Base-by-base conservation (phyloP, 35 echinoderm and acorn worm genomes). In the Acanthaster planci region DNA sequence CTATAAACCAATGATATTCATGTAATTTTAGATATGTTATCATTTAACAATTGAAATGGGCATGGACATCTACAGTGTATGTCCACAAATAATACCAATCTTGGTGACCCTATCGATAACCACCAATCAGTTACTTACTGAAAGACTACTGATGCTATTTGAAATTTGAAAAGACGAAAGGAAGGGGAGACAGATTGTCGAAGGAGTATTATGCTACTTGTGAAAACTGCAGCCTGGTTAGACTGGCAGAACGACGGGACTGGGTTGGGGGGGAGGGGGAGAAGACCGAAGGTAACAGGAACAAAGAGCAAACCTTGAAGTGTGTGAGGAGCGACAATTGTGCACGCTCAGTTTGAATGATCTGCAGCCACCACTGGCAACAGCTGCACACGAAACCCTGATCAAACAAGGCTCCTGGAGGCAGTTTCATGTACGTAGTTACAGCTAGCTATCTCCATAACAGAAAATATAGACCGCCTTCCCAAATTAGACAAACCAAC, bases 251-350 rank as follows among this genome's bases (percentile, higher is more conserved):
- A 10, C 42, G 42, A 47, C 42, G 42, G 42, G n/a, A n/a, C n/a
- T 59, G 56, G 19, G 27, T 26, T 59, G 56, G 64, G 23, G 64
- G 19, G 19, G 64, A 58, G 37, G 38, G 29, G 18, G 81, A 83
- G 56, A 57, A 18, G 81, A 36, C 35, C 56, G 54, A 83, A 83
- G 29, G 54, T 35, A 83, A 59, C 53, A 27, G n/a, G 51, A 83
- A 83, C 81, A 83, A 83, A 83, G 81, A 29, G 14, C 56, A 58
- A 83, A 83, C 81, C 81, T 83, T 83, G 81, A 40, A 83, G 81
- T 83, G 81, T 83, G 81, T 83, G 51, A 83, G 53, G 54, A 29
- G 52, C 56, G 81, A 38, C 81, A 72, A 72, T 72, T 72, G 64
- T 81, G 51, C 51, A 52, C 26, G 79, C 40, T 81, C 19, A n/a